Evolutionary conservation across 2,888 invertebrate species (phyloP), one percentile per base, ranked within the genome.

Genomic region (Habroteleia sp.): DNA sequence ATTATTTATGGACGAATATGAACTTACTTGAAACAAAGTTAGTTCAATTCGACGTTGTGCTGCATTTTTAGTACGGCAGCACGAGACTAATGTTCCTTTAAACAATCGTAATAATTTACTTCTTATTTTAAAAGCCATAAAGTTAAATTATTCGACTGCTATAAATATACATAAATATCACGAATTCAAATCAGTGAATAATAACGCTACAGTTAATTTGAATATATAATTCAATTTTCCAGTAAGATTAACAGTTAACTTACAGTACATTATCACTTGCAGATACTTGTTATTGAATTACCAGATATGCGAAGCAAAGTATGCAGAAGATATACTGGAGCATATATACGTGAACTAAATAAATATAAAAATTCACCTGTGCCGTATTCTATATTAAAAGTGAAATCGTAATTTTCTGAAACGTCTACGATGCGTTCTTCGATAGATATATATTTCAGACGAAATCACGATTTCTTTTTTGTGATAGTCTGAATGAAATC

Each of bases 11-110:
- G 16, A 8, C 44, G 16, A 44, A 44, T 29, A 29, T 44, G 44
- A 14, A 16, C 4, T 16, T 16, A 29, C 16, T 44, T 8, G 27
- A 44, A 44, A 44, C 44, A 44, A 44, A 44, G 44, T 48, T 48
- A 31, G 46, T 48, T 31, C 16, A 31, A 31, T 48, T 31, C 14
- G 48, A 44, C 27, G 25, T 29, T 44, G n/a, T 13, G 27, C 5
- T 44, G 14, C 16, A 14, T 14, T n/a, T 42, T 42, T 7, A 8
- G 44, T 4, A 25, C 8, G 14, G 27, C 14, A 27, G 16, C 14
- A 44, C 27, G 14, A 14, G 27, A 44, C 27, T 16, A 29, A 8
- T 27, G 8, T 44, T 44, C 8, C 27, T 29, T 44, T 44, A n/a
- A 11, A 13, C 7, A 5, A 14, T 27, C 27, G 11, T 27, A 29